Percentiles rank a stretch among this genome's conserved stretches.
These are phyloP conservation scores for Gambelia wislizenii DNA, from an alignment of 2,797 vertebrate genomes.

Conservation along the genomic window DNA sequence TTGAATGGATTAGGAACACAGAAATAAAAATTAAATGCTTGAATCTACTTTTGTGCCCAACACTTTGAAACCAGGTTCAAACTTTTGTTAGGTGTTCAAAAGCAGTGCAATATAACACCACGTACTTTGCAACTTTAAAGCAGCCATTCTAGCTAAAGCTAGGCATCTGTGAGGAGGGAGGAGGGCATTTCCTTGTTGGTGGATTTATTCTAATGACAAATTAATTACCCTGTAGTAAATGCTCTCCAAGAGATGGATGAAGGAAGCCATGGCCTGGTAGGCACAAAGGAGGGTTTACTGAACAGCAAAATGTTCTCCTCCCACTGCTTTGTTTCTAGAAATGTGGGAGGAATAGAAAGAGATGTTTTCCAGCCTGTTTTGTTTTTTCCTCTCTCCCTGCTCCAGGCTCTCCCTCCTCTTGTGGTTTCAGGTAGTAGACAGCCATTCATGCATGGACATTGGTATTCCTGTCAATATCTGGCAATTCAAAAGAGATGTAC, in stretches of 20 bases:
- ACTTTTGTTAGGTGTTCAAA: too few species aligned
- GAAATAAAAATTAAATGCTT: too few species aligned
- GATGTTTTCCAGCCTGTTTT: not conserved
- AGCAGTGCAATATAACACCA: too few species aligned
- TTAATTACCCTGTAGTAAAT: not conserved
- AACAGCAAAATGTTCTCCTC: not conserved
- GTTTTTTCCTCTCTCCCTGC: too few species aligned
- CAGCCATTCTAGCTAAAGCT: not conserved
- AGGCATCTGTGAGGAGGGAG: too few species aligned
- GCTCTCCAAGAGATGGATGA: not conserved
- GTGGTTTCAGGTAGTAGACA: not conserved
- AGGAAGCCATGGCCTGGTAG: not conserved
- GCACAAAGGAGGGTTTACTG: not conserved
- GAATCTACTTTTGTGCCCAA: too few species aligned
- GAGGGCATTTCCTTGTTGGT: not conserved
- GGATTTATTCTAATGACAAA: not conserved
- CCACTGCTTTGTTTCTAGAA: not conserved
- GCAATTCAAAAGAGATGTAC: too few species aligned
- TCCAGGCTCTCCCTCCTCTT: not conserved
- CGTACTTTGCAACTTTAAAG: too few species aligned
- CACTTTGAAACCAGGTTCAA: not conserved
- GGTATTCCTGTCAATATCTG: not conserved
- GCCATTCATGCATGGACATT: too few species aligned
- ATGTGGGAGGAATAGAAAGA: constrained; percentile 7
- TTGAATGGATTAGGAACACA: too few species aligned